A percentile compares a stretch with the other conserved stretches of the same genome.
Evolutionary conservation across 2,888 invertebrate genomes (phyloP).

Genomic region (Drosophila infuscata): DNA sequence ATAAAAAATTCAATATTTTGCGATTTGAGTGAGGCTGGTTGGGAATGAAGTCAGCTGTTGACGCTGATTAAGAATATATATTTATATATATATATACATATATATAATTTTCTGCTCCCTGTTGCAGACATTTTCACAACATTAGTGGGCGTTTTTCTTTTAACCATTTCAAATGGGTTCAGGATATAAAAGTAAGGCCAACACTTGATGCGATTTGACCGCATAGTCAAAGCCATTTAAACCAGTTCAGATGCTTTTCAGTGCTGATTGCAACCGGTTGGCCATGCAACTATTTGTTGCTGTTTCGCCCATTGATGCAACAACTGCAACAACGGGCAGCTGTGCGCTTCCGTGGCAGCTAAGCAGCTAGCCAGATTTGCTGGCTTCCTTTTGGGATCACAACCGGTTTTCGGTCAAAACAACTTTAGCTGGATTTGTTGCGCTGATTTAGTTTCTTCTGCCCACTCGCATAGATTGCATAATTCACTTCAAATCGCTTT

Average conservation of each 20-base stretch:
- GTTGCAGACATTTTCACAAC: not conserved
- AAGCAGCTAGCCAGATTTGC: constrained; percentile 42
- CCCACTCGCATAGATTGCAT: constrained; percentile 56
- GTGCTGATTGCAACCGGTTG: constrained; percentile 21
- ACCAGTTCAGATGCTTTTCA: constrained; percentile 63
- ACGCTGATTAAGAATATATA: not conserved
- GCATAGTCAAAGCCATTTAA: constrained; percentile 53
- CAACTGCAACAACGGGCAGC: constrained; percentile 22
- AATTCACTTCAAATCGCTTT: constrained; percentile 43
- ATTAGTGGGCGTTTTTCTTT: not conserved
- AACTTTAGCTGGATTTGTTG: constrained; percentile 27
- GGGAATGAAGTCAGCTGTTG: not conserved
- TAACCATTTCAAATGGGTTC: not conserved
- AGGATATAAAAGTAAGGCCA: constrained; percentile 54
- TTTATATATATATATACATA: not conserved
- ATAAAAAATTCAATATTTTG: not conserved
- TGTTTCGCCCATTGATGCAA: constrained; percentile 48
- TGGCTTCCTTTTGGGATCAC: constrained; percentile 43
- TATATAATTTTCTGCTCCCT: not conserved
- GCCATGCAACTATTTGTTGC: constrained; percentile 23
- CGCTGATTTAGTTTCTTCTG: constrained; percentile 73
- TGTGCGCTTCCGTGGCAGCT: constrained; percentile 68
- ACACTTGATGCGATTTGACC: constrained; percentile 34
- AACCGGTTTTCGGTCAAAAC: constrained; percentile 38
- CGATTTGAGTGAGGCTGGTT: not conserved